Percentiles rank a stretch among this genome's conserved stretches.
phyloP scores from a whole-genome alignment of 2,888 invertebrate species.

The Melikaiella ostensackeni region DNA sequence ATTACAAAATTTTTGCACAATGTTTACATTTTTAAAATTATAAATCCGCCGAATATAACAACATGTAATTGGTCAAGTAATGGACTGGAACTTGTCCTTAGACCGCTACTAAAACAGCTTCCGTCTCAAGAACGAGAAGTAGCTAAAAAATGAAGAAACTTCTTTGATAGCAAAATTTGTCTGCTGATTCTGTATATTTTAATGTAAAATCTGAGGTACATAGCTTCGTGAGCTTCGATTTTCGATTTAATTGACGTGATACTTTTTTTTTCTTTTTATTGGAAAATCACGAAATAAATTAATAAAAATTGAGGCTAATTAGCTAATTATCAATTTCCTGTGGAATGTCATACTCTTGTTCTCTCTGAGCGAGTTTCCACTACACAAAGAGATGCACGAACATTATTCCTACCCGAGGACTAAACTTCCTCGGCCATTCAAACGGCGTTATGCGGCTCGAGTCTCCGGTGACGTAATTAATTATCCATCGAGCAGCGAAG shows the following conservation, averaged over 20 bases:
- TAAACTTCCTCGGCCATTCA: slow-evolving; percentile 46
- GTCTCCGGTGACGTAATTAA: slow-evolving; percentile 56
- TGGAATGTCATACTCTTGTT: neutral
- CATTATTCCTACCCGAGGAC: slow-evolving; percentile 38
- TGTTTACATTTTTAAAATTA: too few relatives aligned
- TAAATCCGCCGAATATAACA: too few relatives aligned
- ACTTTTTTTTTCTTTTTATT: neutral
- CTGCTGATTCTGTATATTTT: too few relatives aligned
- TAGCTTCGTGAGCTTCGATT: neutral
- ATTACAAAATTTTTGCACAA: too few relatives aligned
- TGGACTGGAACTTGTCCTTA: too few relatives aligned
- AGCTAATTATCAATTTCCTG: slow-evolving; percentile 49
- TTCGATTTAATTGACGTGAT: neutral
- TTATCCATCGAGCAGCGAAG: slow-evolving; percentile 55
- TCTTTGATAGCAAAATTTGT: too few relatives aligned
- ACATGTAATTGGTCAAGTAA: too few relatives aligned
- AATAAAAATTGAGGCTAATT: slow-evolving; percentile 46
- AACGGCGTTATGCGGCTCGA: slow-evolving; percentile 35
- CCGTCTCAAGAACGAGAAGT: too few relatives aligned
- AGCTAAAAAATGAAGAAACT: too few relatives aligned
- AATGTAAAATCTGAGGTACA: too few relatives aligned
- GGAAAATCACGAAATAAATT: slow-evolving; percentile 3
- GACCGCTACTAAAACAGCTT: too few relatives aligned
- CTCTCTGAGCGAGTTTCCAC: neutral
- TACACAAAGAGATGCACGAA: slow-evolving; percentile 21